phyloP scores from a whole-genome alignment of 2,888 invertebrate species.

The Caenorhabditis sp. region DNA sequence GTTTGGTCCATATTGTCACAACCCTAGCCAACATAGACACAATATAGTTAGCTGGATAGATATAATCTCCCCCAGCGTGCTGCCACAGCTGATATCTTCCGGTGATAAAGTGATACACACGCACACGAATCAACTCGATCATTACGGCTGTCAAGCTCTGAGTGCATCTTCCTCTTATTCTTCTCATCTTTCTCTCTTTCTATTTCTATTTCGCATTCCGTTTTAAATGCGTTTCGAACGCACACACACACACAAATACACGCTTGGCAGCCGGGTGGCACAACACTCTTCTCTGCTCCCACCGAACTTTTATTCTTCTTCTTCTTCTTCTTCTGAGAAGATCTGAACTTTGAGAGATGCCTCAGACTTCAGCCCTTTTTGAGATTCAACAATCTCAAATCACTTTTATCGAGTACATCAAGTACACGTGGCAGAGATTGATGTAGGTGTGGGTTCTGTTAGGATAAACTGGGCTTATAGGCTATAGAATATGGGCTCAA shows the following conservation, averaged over 20 bases:
- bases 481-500: no score
- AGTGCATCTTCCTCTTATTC: slow-evolving; percentile 15
- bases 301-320: slow-evolving; percentile 1
- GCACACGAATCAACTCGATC: slow-evolving; percentile 43
- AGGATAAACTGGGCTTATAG: no score
- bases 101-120: slow-evolving; percentile 8
- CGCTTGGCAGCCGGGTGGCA: slow-evolving; percentile 50
- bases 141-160: slow-evolving; percentile 22
- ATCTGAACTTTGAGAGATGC: slow-evolving; percentile 36
- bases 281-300: slow-evolving; percentile 1
- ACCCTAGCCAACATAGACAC: no score
- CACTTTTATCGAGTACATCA: slow-evolving; percentile 39
- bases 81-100: slow-evolving; percentile 21
- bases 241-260: slow-evolving; percentile 20
- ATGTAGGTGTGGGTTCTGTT: slow-evolving; percentile 20
- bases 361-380: slow-evolving; percentile 55
- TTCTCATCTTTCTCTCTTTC: slow-evolving; percentile 23
- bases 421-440: slow-evolving; percentile 49
- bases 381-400: slow-evolving; percentile 52
- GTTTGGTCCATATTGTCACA: no score
- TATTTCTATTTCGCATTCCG: slow-evolving; percentile 28
- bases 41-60: no score
- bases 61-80: background rate
- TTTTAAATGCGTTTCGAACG: slow-evolving; percentile 48
- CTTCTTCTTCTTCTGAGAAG: no score